These are phyloP conservation scores for Norana najaformis DNA, from an alignment of 2,888 invertebrate genomes.

Conservation along the genomic window DNA sequence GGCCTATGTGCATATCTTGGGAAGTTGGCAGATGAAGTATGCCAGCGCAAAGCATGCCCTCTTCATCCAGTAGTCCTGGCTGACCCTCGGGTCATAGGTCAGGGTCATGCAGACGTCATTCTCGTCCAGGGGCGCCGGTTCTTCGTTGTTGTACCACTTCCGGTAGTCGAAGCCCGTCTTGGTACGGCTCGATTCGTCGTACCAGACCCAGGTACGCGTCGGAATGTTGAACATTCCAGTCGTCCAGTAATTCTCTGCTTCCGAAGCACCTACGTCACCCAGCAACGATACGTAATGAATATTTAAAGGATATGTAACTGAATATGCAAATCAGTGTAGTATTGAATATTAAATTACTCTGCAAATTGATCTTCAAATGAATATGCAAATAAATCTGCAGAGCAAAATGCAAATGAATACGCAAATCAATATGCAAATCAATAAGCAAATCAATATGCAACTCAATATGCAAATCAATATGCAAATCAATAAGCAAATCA, in stretches of 20 bases:
- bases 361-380: too few relatives aligned
- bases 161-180: neutral
- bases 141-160: slow-evolving; percentile 19
- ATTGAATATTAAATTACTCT: too few relatives aligned
- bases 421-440: neutral
- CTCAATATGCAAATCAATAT: too few relatives aligned
- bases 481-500: too few relatives aligned
- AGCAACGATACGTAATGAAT: too few relatives aligned
- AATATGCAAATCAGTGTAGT: neutral
- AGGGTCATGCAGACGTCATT: slow-evolving; percentile 24
- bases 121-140: neutral
- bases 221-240: slow-evolving; percentile 20
- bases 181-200: slow-evolving; percentile 19
- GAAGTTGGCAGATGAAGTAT: slow-evolving; percentile 17
- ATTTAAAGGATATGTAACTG: neutral
- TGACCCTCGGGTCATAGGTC: neutral
- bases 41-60: neutral
- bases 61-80: slow-evolving; percentile 9
- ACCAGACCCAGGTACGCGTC: slow-evolving; percentile 23
- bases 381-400: neutral
- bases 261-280: neutral
- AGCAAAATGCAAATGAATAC: neutral
- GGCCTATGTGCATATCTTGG: neutral
- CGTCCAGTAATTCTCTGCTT: neutral
- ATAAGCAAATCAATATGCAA: neutral